Evolutionary conservation across 2,797 vertebrate species (phyloP), one percentile per base, ranked within the genome.

Genomic region (Arrhamphus sclerolepis): DNA sequence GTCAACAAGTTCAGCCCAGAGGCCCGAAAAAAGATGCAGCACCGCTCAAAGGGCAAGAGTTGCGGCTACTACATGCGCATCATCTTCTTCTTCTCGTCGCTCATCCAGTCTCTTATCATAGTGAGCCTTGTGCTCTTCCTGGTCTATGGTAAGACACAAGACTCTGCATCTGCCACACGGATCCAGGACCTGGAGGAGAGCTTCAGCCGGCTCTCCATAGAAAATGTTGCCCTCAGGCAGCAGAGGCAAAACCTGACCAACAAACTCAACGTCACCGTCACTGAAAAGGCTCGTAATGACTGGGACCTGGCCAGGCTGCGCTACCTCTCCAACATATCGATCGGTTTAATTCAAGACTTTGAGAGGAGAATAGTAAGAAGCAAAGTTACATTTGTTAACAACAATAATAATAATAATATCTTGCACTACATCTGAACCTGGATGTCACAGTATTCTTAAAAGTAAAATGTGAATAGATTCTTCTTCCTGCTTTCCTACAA

Each of bases 21-120:
- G 51, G 53, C 82, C 56, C 67, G 65, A 7, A 93, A 46, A 80
- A 91, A 81, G 53, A 84, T 80, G 61, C 73, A 62, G 47, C 80
- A 89, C 44, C 83, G 41, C 38, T 83, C 76, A 0, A 85, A 84
- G 47, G 51, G 91, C 43, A 94, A 92, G 42, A 93, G 93, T 26
- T 99, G 97, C 1, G 92, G 95, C 0, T 97, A 95, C 82, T 98
- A 97, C 28, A 39, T 96, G 70, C 95, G 94, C 18, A 94, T 98
- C 7, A 80, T 96, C 67, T 98, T 99, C 87, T 94, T 99, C 48
- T 98, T 97, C 73, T 93, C 92, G 10, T 98, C 97, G 0, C 92
- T 98, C 70, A 97, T 97, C 78, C 96, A 99, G 56, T 94, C 96
- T 28, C 93, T 99, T 18, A 96, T 99, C 82, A 98, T 99, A 51